A percentile compares a stretch with the other conserved stretches of the same genome.
Evolutionary conservation across 2,888 invertebrate genomes (phyloP).

Genomic region (Tetragonula carbonaria): DNA sequence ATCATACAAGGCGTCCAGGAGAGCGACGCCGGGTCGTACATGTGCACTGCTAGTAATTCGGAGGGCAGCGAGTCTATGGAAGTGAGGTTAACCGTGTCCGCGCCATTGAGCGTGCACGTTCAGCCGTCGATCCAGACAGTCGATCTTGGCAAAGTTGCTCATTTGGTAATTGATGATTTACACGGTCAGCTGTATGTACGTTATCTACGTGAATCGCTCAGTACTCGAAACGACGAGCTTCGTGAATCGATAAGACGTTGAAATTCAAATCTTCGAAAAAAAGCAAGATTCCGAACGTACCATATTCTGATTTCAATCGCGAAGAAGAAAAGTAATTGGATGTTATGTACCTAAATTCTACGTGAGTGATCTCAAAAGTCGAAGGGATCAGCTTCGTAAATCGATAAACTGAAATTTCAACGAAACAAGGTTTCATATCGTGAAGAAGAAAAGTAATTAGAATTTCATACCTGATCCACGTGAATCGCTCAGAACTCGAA

Average conservation of each 20-base stretch:
- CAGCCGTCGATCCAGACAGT: constrained; percentile 83
- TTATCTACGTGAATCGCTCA: background rate
- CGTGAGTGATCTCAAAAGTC: background rate
- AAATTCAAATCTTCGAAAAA: too few relatives aligned
- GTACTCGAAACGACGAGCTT: background rate
- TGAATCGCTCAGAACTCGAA: background rate
- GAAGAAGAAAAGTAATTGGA: too few relatives aligned
- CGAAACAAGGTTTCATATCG: too few relatives aligned
- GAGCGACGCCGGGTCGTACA: constrained; percentile 85
- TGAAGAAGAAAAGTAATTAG: too few relatives aligned
- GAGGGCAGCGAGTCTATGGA: constrained; percentile 86
- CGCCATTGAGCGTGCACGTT: constrained; percentile 82
- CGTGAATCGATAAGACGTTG: background rate
- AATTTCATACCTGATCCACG: background rate
- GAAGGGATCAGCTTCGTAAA: background rate
- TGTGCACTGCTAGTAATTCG: constrained; percentile 85
- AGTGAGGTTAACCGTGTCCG: constrained; percentile 84
- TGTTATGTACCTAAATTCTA: too few relatives aligned
- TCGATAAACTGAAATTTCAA: background rate
- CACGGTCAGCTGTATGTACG: background rate
- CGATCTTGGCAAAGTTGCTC: constrained; percentile 85
- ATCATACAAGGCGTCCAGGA: constrained; percentile 85
- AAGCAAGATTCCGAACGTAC: too few relatives aligned
- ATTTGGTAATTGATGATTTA: constrained; percentile 82
- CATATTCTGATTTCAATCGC: too few relatives aligned